phyloP scores from a whole-genome alignment of 2,797 vertebrate species.

The Xiphorhynchus erythropygius region DNA sequence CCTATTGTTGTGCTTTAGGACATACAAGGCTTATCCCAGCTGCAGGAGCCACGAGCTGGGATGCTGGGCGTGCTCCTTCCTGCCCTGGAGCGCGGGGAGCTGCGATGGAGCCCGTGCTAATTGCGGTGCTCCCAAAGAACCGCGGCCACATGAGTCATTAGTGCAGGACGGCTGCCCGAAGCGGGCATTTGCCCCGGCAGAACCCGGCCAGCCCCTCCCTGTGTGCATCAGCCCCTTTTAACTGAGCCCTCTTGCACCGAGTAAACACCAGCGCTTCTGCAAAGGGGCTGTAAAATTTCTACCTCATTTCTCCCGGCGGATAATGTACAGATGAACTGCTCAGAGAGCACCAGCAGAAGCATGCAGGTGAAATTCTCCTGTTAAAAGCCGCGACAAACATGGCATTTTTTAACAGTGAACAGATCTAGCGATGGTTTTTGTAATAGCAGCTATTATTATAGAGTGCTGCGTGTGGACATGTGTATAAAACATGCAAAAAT shows the following conservation, averaged over 20 bases:
- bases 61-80: not conserved
- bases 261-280: not conserved
- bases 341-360: not conserved
- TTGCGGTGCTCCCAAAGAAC: not conserved
- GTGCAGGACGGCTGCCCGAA: not conserved
- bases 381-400: not conserved
- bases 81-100: not conserved
- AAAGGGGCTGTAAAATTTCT: fast-evolving
- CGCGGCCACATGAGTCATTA: not conserved
- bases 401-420: not conserved
- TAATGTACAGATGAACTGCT: not conserved
- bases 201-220: not conserved
- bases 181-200: not conserved
- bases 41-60: not conserved
- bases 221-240: fast-evolving
- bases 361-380: not conserved
- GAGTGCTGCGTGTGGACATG: not conserved
- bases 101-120: not conserved
- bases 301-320: fast-evolving
- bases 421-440: not conserved
- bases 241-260: not conserved
- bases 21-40: not conserved
- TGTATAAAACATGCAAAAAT: not conserved
- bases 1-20: not conserved
- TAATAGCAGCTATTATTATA: not conserved